Evolutionary conservation across 2,888 invertebrate genomes (phyloP).

Genomic region (Siphlonurus alternatus): DNA sequence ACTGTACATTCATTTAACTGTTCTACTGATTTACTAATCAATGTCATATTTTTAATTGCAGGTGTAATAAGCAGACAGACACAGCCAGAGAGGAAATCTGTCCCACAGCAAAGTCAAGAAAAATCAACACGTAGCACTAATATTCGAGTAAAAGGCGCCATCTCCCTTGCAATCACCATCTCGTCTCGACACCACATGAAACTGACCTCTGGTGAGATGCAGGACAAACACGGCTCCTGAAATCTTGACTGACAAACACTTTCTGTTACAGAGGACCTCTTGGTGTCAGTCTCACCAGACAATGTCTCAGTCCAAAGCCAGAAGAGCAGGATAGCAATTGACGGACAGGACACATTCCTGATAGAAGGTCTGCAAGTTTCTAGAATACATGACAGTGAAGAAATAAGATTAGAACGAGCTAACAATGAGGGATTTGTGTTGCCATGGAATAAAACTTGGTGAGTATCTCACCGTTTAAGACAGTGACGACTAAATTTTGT

Average conservation of each 20-base stretch:
- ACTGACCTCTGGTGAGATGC: background rate
- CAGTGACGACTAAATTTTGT: too few relatives aligned
- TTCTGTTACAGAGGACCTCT: background rate
- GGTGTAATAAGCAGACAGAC: too few relatives aligned
- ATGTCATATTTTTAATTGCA: too few relatives aligned
- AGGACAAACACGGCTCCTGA: too few relatives aligned
- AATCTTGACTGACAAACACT: background rate
- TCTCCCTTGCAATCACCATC: background rate
- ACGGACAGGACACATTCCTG: slow-evolving; percentile 53
- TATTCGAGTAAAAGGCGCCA: background rate
- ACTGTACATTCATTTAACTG: too few relatives aligned
- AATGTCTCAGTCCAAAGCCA: background rate
- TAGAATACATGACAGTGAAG: slow-evolving; percentile 40
- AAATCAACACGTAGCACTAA: background rate
- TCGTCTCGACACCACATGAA: slow-evolving; percentile 1
- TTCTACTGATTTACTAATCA: too few relatives aligned
- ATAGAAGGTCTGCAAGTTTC: slow-evolving; percentile 50
- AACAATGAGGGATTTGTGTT: slow-evolving; percentile 56
- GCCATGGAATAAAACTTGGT: slow-evolving; percentile 57
- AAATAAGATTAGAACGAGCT: slow-evolving; percentile 49
- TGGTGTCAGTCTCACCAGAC: background rate
- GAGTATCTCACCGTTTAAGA: too few relatives aligned
- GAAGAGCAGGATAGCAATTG: slow-evolving; percentile 34
- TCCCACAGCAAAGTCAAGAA: background rate
- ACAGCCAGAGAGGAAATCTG: too few relatives aligned